Conservation (phyloP, 1,140 invertebrate genomes). For the Cataglyphis hispanica region DNA sequence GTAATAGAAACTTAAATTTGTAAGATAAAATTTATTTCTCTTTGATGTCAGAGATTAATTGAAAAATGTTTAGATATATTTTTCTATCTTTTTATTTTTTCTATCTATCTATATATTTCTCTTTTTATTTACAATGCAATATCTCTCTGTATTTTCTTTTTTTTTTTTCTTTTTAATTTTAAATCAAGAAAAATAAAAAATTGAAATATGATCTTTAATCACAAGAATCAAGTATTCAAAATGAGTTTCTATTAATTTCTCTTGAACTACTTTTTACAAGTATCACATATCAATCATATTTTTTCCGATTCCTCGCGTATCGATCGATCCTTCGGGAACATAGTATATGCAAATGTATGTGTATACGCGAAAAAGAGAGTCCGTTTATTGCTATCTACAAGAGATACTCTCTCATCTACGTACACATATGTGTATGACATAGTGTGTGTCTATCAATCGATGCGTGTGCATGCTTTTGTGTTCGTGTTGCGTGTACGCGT, state of each 20-base stretch:
- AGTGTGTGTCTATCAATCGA: not conserved
- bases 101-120: too few species aligned
- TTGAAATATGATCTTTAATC: not conserved
- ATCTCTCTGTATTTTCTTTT: not conserved
- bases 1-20: slow-evolving; percentile 28
- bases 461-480: slow-evolving; percentile 7
- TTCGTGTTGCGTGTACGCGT: slow-evolving; percentile 2
- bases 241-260: slow-evolving; percentile 22
- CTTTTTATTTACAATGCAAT: not conserved
- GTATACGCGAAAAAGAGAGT: slow-evolving; percentile 76
- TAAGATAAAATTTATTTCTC: slow-evolving; percentile 6
- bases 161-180: too few species aligned
- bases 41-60: not conserved
- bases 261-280: slow-evolving; percentile 28
- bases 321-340: slow-evolving; percentile 37
- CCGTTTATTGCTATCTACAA: slow-evolving; percentile 82
- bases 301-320: not conserved
- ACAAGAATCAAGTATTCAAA: slow-evolving; percentile 9
- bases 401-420: slow-evolving; percentile 58
- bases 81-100: not conserved
- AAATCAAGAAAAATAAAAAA: not conserved
- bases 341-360: slow-evolving; percentile 64
- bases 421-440: slow-evolving; percentile 22
- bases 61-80: not conserved
- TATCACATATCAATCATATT: slow-evolving; percentile 22